Evolutionary conservation across 2,888 invertebrate genomes (phyloP), one percentile per base, ranked within the genome.

Genomic region (Sarcophaga variegata): DNA sequence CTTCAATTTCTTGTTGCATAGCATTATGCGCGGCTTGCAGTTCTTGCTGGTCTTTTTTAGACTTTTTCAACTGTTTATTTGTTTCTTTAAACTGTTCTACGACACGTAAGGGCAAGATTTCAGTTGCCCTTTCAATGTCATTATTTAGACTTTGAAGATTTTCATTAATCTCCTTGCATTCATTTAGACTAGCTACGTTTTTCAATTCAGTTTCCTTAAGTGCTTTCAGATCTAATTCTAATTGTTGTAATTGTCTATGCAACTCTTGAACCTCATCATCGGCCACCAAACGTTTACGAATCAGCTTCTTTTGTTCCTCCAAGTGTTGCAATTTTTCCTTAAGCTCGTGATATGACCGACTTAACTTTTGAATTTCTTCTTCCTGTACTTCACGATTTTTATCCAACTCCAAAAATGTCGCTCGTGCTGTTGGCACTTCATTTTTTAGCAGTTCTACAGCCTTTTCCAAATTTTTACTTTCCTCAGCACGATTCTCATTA

Each of bases 231-330:
- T 90, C 89, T 1, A 75, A 27, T 27, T 91, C 89, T n/a, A 87
- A n/a, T 2, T 81, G 75, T 47, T 72, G 22, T 2, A 87, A 37
- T 49, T 88, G 85, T 60, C 79, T 89, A 64, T 88, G 67, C 54
- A 89, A 64, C 14, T 89, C 87, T 0, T 88, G 83, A 3, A 90
- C 90, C 76, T 92, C 90, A 11, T 89, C 85, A 5, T 92, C 90
- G 1, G 90, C 81, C 0, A 92, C 92, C 12, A 91, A 79, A 54
- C 89, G 87, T 75, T 90, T 90, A 4, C 89, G 87, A 6, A 88
- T 88, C 60, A 88, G 82, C 2, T 84, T 88, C 20, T 89, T 89
- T 80, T 90, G 88, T 0, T 63, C 79, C 17, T 86, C 83, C 5
- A 90, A 74, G 17, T 79, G 71, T 0, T 88, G 85, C 0, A 87